These are phyloP conservation scores for Balaeniceps rex DNA, from an alignment of 2,113 vertebrate genomes.

Conservation along the genomic window DNA sequence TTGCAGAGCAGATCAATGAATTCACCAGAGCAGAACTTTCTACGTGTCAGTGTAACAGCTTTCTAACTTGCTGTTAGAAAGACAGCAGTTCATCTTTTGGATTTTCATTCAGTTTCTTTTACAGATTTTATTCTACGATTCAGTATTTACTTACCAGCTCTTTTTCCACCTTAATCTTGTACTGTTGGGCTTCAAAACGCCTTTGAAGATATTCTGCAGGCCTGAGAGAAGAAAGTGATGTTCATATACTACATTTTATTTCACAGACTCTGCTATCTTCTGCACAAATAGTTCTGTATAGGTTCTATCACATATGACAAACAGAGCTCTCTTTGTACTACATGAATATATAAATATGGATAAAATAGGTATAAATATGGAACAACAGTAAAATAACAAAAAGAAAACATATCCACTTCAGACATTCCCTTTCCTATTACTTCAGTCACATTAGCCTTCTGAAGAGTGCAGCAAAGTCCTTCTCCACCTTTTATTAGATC, in stretches of 20 bases:
- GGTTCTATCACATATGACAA: not conserved
- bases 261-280: not conserved
- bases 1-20: not conserved
- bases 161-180: conserved; percentile 90
- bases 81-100: not conserved
- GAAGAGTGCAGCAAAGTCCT: not conserved
- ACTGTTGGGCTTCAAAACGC: conserved; percentile 81
- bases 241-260: not conserved
- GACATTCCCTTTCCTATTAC: not conserved
- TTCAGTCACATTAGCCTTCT: not conserved
- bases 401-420: not conserved
- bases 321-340: not conserved
- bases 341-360: not conserved
- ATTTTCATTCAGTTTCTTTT: not conserved
- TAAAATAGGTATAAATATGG: not conserved
- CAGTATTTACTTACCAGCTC: conserved; percentile 80
- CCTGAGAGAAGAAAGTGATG: conserved; percentile 63
- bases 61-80: not conserved
- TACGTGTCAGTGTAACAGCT: not conserved
- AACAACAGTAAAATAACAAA: not conserved
- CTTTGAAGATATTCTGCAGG: conserved; percentile 85
- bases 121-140: not conserved
- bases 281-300: not conserved
- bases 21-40: not conserved
- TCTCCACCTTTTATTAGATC: not conserved